Base-by-base conservation (phyloP, 2,797 vertebrate genomes). In the Rhodeus uyekii region DNA sequence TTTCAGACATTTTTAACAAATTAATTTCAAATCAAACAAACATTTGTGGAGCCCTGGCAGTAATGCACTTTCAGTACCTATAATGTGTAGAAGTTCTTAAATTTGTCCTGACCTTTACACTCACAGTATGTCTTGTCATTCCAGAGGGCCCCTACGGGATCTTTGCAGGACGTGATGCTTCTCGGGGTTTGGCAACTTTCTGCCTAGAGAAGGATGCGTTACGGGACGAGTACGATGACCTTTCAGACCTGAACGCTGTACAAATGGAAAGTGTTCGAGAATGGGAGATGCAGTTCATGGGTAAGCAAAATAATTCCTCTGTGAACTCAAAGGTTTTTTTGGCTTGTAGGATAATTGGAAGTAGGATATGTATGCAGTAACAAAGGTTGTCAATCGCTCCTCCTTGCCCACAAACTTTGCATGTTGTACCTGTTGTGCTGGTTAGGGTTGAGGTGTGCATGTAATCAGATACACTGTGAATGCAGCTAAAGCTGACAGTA, bases 251-350 rank as follows among this genome's bases (percentile, higher is more conserved):
- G 92, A 99, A 94, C 53, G 97, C 98, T 82, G 98, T 99, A 80
- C 97, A 99, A 89, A 99, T 99, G 98, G 98, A 99, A 93, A 99
- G 98, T 79, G 97, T 99, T 83, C 94, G 97, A 91, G 98, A 99
- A 91, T 99, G 98, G 98, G 98, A 99, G 94, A 99, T 99, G 98
- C 98, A 99, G 92, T 99, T 99, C 92, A 96, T 96, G 97, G 98
- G 98, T 98, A 94, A 83, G 91, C 64, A 32, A 10, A 42, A 32
- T 16, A 24, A 8, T 36, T 73, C 7, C 19, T n/a, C 12, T 16
- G 8, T 38, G 16, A 58, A 24, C 39, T 75, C 4, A 38, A 65
- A 12, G 14, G 3, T 24, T 24, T 65, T 4, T n/a, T 36, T 9
- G 8, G 34, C 34, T 0, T 38, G 4, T 74, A 5, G 32, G 22